Base-by-base conservation (phyloP, 2,797 vertebrate genomes). In the Acrocephalus scirpaceus region DNA sequence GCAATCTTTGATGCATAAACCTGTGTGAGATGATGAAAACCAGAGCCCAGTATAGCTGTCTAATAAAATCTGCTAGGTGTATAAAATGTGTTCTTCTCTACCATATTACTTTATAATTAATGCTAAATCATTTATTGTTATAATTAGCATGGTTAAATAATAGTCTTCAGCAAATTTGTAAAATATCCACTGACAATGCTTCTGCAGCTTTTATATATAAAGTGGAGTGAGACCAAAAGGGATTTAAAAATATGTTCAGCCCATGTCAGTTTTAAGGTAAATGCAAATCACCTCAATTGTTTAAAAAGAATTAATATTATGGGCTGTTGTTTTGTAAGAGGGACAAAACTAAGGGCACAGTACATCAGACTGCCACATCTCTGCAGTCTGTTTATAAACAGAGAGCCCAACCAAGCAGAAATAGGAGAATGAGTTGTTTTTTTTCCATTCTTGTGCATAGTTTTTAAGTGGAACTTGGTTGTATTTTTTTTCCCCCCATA, bases 21-120 rank as follows among this genome's bases (percentile, higher is more conserved):
- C 72, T 81, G 54, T 38, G 50, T 12, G 29, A 92, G 62, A 20
- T 74, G 57, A 95, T 96, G 70, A 95, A 96, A 97, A 96, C 64
- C 32, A 86, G 78, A 96, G 58, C 40, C n/a, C 29, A 45, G 30
- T 72, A 67, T 21, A 95, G 7, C 58, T 65, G 45, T 57, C 87
- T 94, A 94, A 87, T 88, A 90, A 94, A 92, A 78, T 82, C 36
- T 58, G 64, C 88, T 80, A 91, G 56, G 77, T 94, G 50, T 57
- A 72, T 89, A 72, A 92, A 94, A 88, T 13, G 72, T 19, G 57
- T 32, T 34, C n/a, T 88, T 71, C 60, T 82, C 26, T 61, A 40
- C 27, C 17, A 9, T 58, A 47, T 50, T 47, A 66, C n/a, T 90
- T 86, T 51, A 29, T 85, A 93, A 90, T 91, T 90, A 88, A 61